Base-by-base conservation (phyloP, 2,113 vertebrate species). In the Clinocottus analis region DNA sequence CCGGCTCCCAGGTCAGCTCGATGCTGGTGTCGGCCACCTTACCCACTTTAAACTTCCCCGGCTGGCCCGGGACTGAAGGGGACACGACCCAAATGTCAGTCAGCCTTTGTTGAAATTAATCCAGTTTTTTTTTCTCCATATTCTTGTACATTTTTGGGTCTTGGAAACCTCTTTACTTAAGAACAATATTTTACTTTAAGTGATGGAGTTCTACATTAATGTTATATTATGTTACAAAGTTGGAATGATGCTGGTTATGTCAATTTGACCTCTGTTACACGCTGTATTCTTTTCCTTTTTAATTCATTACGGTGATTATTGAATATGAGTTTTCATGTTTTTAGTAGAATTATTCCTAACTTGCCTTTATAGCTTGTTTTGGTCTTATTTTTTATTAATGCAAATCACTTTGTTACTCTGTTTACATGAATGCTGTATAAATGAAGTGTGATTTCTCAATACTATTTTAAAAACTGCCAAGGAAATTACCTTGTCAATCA, bases 1-100 rank as follows among this genome's bases (percentile, higher is more conserved):
- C 95, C 0, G 97, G 95, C 56, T 97, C 97, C 98, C 98, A 99
- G 0, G 95, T 96, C 77, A 99, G 91, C 76, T 96, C 89, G 0
- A 99, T 96, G 87, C 95, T 98, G 0, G 96, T 99, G 89, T 99
- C 98, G 0, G 96, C 97, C 92, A 97, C 97, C 75, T 94, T 97
- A 27, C 97, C 97, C 0, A 96, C 96, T 89, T 95, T 95, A 90
- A 99, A 96, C 91, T 97, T 98, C 87, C 97, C 97, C 0, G 98
- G 98, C 88, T 99, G 98, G 29, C 97, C 97, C 0, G 98, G 98
- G 53, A 99, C 98, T 99, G 86, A 69, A 62, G 27, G n/a, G 29
- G 60, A 71, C 62, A 78, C 11, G 66, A 72, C 58, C 70, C 56
- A 39, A 83, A 67, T 64, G 10, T 51, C 43, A 80, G 56, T 56